These are phyloP conservation scores for Caenorhabditis sp. DNA, from an alignment of 2,888 invertebrate genomes.

Conservation along the genomic window DNA sequence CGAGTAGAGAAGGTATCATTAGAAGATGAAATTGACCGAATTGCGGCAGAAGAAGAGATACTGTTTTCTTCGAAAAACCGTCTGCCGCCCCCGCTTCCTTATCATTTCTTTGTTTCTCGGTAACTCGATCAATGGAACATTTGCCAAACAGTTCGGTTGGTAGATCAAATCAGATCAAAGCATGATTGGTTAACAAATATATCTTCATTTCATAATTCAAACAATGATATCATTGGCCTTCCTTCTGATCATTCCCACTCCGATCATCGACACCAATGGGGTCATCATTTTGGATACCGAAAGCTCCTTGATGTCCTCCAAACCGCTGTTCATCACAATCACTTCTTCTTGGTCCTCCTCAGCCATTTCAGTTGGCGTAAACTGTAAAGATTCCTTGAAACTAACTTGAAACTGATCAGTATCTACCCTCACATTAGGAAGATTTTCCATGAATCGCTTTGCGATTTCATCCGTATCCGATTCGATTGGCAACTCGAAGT, in stretches of 20 bases:
- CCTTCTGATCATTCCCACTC: neutral
- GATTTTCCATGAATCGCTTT: too few species aligned
- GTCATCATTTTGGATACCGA: neutral
- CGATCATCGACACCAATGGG: neutral
- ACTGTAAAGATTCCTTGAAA: too few species aligned
- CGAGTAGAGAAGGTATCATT: conserved; percentile 3
- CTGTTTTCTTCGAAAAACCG: conserved; percentile 10
- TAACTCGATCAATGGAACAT: conserved; percentile 36
- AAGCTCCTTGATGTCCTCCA: too few species aligned
- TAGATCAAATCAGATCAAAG: conserved; percentile 18
- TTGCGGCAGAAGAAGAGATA: neutral
- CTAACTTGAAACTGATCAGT: too few species aligned
- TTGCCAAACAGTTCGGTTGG: conserved; percentile 31
- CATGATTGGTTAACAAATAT: neutral
- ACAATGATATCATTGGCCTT: too few species aligned
- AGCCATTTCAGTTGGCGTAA: too few species aligned
- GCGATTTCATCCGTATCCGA: too few species aligned
- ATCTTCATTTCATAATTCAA: too few species aligned
- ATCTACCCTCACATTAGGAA: too few species aligned
- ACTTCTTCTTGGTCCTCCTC: too few species aligned
- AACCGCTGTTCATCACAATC: too few species aligned
- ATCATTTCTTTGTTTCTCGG: conserved; percentile 3
- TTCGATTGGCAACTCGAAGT: too few species aligned
- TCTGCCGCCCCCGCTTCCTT: neutral
- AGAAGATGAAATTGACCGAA: neutral